Percentiles rank a stretch among this genome's conserved stretches.
phyloP scores from a whole-genome alignment of 2,113 vertebrate species.

The Gasterosteus nipponicus region DNA sequence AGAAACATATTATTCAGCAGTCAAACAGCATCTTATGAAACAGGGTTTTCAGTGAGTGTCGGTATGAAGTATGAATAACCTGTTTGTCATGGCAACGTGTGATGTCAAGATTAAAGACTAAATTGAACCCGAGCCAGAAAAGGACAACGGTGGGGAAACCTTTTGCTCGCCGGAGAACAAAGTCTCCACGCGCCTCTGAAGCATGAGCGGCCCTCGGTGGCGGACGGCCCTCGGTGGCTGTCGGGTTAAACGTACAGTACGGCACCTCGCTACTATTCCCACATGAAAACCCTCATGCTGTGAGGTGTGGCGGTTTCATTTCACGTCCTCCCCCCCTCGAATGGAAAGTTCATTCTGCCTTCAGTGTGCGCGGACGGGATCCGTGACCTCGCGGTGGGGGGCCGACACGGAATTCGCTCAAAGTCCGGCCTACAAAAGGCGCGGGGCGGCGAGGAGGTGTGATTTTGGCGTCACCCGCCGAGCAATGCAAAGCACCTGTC shows the following conservation, averaged over 20 bases:
- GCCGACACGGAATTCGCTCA: constrained; percentile 29
- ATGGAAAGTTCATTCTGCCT: constrained; percentile 54
- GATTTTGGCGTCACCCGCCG: constrained; percentile 37
- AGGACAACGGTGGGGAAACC: constrained; percentile 9
- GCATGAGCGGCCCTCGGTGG: constrained; percentile 35
- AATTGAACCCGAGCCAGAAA: background rate
- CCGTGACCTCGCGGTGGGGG: constrained; percentile 23
- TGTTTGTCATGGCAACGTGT: constrained; percentile 15
- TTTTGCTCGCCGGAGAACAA: constrained; percentile 29
- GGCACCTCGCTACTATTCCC: constrained; percentile 25
- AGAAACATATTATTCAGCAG: constrained; percentile 10
- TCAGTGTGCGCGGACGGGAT: constrained; percentile 42
- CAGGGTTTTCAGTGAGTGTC: constrained; percentile 49
- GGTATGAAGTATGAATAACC: no score
- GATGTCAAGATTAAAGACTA: background rate
- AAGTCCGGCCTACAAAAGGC: constrained; percentile 30
- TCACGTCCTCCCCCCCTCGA: constrained; percentile 40
- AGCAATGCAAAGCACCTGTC: constrained; percentile 72
- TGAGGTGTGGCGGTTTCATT: constrained; percentile 40
- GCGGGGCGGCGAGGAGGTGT: constrained; percentile 11
- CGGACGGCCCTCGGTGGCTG: constrained; percentile 30
- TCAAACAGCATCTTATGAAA: constrained; percentile 40
- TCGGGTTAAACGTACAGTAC: constrained; percentile 32
- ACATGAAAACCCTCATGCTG: constrained; percentile 25
- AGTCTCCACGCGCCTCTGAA: constrained; percentile 25